Evolutionary conservation across 2,797 vertebrate species (phyloP), one percentile per base, ranked within the genome.

Genomic region (Lithobates pipiens): DNA sequence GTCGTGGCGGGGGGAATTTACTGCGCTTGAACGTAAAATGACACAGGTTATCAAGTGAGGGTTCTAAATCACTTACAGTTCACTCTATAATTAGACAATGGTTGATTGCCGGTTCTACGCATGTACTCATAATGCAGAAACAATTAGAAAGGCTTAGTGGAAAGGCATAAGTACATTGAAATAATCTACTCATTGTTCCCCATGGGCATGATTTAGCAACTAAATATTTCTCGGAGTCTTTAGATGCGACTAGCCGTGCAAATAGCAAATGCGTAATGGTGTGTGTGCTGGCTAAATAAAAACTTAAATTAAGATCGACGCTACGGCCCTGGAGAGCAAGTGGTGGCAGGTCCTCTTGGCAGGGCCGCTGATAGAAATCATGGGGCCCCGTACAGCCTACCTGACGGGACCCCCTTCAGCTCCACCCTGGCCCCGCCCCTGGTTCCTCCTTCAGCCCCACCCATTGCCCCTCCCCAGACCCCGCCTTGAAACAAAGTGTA

Each of bases 141-240:
- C 69, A 83, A 87, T 87, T 87, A 87, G 61, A 75, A 83, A 87
- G 61, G 85, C 85, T 87, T 83, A 79, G 76, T 78, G 72, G 76
- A 79, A 75, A 87, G 80, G 77, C 80, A 87, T 79, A 87, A 83
- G 80, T 86, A 87, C 80, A 87, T 75, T 83, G 46, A 75, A 87
- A 83, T 85, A 85, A 85, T 87, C 79, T 82, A 79, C 65, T 79
- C 85, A 79, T 79, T 87, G 81, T 87, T 83, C 80, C 85, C 85
- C 76, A 69, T 68, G 76, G 80, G 80, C 85, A 83, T 87, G 85
- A 83, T 83, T 87, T 87, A 87, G 85, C 85, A 87, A 79, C 80
- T 78, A 83, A 83, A 87, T 78, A 87, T 83, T 87, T 78, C 76
- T 57, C 42, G 68, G 57, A 83, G 76, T 75, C 85, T 83, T 79